Percentiles rank a stretch among this genome's conserved stretches.
Conservation (phyloP, 1,140 invertebrate species). For the Glossosoma conforme region DNA sequence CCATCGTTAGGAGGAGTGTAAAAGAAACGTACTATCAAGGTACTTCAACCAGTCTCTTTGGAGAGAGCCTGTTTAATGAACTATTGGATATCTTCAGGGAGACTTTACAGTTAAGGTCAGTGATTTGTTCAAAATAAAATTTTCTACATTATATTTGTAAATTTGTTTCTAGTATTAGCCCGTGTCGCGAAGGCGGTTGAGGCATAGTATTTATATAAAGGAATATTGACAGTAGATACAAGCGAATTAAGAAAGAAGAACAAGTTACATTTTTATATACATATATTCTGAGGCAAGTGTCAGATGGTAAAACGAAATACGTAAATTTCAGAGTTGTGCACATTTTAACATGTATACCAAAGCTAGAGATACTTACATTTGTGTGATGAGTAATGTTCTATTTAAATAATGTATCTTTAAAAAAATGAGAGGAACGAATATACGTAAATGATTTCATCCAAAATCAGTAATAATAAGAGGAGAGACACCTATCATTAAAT, state of each 20-base stretch:
- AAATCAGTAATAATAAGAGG: slow-evolving; percentile 25
- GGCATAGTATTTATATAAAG: slow-evolving; percentile 31
- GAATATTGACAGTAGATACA: slow-evolving; percentile 26
- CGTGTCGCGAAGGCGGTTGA: slow-evolving; percentile 15
- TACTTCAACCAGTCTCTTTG: no score
- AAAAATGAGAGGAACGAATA: slow-evolving; percentile 49
- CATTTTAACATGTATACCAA: slow-evolving; percentile 29
- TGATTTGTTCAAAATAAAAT: slow-evolving; percentile 30
- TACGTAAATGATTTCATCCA: slow-evolving; percentile 49
- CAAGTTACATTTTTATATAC: slow-evolving; percentile 30
- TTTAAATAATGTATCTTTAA: slow-evolving; percentile 29
- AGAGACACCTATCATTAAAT: slow-evolving; percentile 18
- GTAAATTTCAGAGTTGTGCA: slow-evolving; percentile 32
- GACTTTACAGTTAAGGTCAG: slow-evolving; percentile 30
- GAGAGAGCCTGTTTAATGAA: no score
- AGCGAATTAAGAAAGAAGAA: slow-evolving; percentile 26
- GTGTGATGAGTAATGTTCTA: slow-evolving; percentile 28
- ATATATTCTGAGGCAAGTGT: slow-evolving; percentile 29
- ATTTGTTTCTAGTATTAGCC: slow-evolving; percentile 31
- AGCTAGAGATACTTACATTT: slow-evolving; percentile 26
- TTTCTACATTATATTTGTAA: slow-evolving; percentile 31
- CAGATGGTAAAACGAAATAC: slow-evolving; percentile 24
- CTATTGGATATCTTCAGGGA: no score
- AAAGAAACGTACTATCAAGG: slow-evolving; percentile 14
- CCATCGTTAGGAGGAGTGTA: slow-evolving; percentile 9